These are phyloP conservation scores for Phalanger gymnotis DNA, from an alignment of 2,797 vertebrate species.

Conservation along the genomic window DNA sequence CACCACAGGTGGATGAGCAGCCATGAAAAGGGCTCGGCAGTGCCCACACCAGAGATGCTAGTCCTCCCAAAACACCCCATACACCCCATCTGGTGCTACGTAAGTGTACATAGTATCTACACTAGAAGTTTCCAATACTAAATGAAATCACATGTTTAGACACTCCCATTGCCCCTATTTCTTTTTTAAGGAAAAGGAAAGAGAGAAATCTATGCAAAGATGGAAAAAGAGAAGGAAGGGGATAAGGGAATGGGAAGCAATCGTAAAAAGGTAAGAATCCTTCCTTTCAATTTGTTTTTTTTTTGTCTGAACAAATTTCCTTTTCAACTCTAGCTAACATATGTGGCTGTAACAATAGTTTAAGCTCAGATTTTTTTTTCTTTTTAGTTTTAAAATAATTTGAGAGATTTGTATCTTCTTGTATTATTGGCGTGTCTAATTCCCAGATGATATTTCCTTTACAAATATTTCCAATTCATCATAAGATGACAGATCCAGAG, in stretches of 20 bases:
- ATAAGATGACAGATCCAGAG: neutral
- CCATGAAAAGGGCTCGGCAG: too few relatives aligned
- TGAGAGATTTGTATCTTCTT: conserved; percentile 12
- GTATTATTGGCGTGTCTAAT: neutral
- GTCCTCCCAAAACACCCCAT: neutral
- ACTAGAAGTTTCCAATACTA: neutral
- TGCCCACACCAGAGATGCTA: neutral
- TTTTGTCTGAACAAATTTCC: neutral
- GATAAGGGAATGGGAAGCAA: neutral
- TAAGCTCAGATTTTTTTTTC: neutral
- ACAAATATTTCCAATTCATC: conserved; percentile 62
- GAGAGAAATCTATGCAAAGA: neutral
- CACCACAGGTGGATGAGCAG: too few relatives aligned
- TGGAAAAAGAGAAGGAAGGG: neutral
- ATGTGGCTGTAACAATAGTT: neutral
- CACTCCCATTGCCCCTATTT: neutral
- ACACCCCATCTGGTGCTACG: neutral
- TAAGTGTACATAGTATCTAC: neutral
- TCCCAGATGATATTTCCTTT: conserved; percentile 60
- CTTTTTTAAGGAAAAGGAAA: neutral
- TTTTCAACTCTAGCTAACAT: neutral
- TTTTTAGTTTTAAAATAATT: neutral
- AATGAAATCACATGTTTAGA: neutral
- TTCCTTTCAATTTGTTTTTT: neutral
- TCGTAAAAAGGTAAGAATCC: neutral